Percentiles rank a stretch among this genome's conserved stretches.
These are phyloP conservation scores for Mesochorus sp. DNA, from an alignment of 2,888 invertebrate genomes.

Conservation along the genomic window DNA sequence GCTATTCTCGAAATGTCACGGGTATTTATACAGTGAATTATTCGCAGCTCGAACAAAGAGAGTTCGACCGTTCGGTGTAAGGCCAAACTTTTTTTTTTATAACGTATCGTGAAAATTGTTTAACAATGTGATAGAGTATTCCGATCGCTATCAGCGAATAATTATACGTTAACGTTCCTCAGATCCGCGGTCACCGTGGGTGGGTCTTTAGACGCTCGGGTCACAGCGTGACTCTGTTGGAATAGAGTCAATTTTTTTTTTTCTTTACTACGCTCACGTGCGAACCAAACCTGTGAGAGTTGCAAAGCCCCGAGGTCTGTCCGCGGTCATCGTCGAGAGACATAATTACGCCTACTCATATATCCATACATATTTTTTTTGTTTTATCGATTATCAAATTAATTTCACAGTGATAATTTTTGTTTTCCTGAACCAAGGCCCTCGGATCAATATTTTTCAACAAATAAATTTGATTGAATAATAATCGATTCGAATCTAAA, in stretches of 20 bases:
- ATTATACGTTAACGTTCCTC: neutral
- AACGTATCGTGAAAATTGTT: too few species aligned
- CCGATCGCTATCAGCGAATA: neutral
- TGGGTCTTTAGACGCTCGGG: neutral
- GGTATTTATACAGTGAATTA: neutral
- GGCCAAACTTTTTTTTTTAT: neutral
- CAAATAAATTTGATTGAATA: too few species aligned
- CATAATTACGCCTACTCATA: too few species aligned
- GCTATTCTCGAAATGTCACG: neutral
- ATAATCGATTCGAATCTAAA: too few species aligned
- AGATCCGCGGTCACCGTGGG: neutral
- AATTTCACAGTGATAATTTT: too few species aligned
- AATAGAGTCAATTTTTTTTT: conserved; percentile 52
- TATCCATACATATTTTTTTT: neutral
- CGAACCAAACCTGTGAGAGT: conserved; percentile 37
- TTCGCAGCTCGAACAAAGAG: neutral
- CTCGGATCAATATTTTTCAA: too few species aligned
- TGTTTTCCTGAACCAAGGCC: too few species aligned
- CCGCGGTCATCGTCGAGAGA: conserved; percentile 33
- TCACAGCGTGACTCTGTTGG: conserved; percentile 51
- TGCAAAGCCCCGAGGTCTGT: conserved; percentile 20
- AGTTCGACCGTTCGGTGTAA: neutral
- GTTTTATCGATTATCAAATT: neutral
- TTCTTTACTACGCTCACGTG: conserved; percentile 47
- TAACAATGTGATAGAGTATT: too few species aligned